Evolutionary conservation across 92 coral and sea anemone genomes (phyloP).

Genomic region (Porites divaricata): DNA sequence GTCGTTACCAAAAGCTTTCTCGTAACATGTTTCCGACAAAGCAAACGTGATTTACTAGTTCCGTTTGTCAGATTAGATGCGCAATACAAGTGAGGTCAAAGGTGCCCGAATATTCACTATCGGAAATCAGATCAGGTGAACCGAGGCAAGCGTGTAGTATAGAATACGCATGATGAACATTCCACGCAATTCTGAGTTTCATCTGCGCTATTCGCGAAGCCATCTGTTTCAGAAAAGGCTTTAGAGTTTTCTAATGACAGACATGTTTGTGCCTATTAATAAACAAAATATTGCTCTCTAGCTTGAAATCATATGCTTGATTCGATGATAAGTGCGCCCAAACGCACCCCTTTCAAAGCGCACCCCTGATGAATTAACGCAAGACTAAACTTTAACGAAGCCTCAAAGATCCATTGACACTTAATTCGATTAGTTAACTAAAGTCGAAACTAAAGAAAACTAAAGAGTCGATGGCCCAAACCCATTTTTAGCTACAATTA

Average conservation of each 20-base stretch:
- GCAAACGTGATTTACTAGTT: slow-evolving; percentile 18
- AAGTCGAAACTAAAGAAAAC: no score
- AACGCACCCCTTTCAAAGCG: neutral
- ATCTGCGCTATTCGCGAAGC: neutral
- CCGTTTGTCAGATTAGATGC: neutral
- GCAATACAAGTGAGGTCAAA: slow-evolving; percentile 23
- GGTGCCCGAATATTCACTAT: neutral
- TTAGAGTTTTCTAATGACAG: neutral
- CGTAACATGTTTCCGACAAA: neutral
- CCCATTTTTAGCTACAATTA: neutral
- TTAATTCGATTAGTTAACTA: neutral
- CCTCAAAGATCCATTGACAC: neutral
- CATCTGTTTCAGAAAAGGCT: neutral
- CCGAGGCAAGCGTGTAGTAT: neutral
- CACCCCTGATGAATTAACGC: neutral
- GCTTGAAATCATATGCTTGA: neutral
- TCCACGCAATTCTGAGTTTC: neutral
- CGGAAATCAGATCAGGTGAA: slow-evolving; percentile 37
- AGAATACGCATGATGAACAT: neutral
- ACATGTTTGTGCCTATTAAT: neutral
- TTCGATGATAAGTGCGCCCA: neutral
- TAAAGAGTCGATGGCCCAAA: neutral
- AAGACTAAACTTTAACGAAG: neutral
- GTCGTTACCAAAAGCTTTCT: no score
- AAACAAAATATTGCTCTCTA: neutral